Base-by-base conservation (phyloP, 2,113 vertebrate species). In the Phalacrocorax pelagicus region DNA sequence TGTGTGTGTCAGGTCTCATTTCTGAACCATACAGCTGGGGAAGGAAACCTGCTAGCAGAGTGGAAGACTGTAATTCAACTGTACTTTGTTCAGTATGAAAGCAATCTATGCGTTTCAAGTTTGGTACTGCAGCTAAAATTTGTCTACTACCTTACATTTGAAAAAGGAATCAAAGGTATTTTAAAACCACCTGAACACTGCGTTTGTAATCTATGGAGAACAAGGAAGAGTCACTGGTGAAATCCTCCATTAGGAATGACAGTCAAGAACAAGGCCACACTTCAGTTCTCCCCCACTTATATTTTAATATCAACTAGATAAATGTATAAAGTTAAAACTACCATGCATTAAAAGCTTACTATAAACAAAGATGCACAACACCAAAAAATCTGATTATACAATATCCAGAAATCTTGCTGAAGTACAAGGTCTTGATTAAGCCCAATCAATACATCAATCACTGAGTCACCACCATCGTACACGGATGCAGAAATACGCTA, bases 371-470 rank as follows among this genome's bases (percentile, higher is more conserved):
- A 70, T 18, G 23, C 26, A 46, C 5, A 70, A 34, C 34, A 63
- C 24, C 23, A 59, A 79, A 55, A 91, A 46, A 58, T 19, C 9
- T 30, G 36, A 87, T 66, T 70, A 78, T 8, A 58, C 23, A 81
- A 71, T 7, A 74, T 10, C 10, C 47, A 67, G 26, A 79, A 38
- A 62, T 38, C 2, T 17, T 58, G 11, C 46, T 15, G 23, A 75
- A 51, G 30, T 12, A 81, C 8, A 26, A 21, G 5, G 13, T 72
- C 52, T 34, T 82, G 57, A 90, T 54, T 19, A 85, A 82, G n/a
- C 4, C 30, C 0, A 70, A 65, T 21, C 80, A 81, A 63, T 19
- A 9, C 10, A 75, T n/a, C 32, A 44, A 3, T 9, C 3, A 1
- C 20, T 59, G 36, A 85, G 38, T 90, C 73, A 91, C 47, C 55